phyloP scores from a whole-genome alignment of 2,797 vertebrate species.

The Aeoliscus strigatus region DNA sequence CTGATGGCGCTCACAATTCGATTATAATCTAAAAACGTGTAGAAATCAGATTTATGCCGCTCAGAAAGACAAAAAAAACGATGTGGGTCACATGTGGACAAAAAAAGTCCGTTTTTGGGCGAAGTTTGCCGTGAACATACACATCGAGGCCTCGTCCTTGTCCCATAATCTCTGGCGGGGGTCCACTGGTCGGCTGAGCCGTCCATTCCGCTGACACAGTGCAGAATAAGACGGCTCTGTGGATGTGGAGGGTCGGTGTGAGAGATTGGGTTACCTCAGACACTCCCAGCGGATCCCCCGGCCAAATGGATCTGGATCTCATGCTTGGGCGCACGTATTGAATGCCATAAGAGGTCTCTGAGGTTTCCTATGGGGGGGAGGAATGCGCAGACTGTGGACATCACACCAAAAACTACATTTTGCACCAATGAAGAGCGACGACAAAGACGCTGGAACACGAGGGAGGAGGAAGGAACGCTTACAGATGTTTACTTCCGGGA shows the following conservation, averaged over 20 bases:
- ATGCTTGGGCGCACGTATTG: conserved; percentile 76
- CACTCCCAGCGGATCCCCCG: conserved; percentile 67
- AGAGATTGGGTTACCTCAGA: conserved; percentile 78
- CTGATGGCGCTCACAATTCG: too few species aligned
- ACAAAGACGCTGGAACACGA: conserved; percentile 50
- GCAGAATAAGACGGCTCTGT: conserved; percentile 68
- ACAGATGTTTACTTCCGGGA: conserved; percentile 26
- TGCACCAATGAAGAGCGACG: conserved; percentile 61
- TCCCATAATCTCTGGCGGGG: conserved; percentile 23
- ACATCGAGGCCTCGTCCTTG: conserved; percentile 13
- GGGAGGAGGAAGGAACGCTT: conserved; percentile 33
- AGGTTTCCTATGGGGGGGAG: conserved; percentile 71
- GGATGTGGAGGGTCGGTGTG: conserved; percentile 65
- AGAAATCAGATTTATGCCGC: too few species aligned
- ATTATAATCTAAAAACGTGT: too few species aligned
- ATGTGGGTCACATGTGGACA: too few species aligned
- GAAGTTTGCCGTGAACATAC: background rate
- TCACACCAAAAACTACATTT: conserved; percentile 73
- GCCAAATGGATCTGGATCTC: conserved; percentile 78
- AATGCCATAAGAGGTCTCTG: conserved; percentile 76
- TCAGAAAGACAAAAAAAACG: too few species aligned
- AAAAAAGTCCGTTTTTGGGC: too few species aligned
- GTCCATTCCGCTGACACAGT: conserved; percentile 73
- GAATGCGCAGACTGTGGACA: conserved; percentile 69
- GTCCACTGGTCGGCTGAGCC: conserved; percentile 24